Base-by-base conservation (phyloP, 2,888 invertebrate genomes). In the Anaspis maculata region DNA sequence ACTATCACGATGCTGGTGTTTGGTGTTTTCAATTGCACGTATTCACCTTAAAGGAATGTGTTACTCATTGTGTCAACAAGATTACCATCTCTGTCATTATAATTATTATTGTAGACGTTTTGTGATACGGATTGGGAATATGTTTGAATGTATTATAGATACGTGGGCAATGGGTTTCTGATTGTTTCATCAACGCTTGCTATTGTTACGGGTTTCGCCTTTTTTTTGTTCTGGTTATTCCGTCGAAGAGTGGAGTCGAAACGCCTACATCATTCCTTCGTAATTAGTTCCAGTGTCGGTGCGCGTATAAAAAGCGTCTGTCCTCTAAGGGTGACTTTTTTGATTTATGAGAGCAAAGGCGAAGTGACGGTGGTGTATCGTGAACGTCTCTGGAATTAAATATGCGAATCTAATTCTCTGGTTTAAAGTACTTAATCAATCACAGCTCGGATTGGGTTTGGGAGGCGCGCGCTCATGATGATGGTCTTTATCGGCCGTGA, bases 341-440 rank as follows among this genome's bases (percentile, higher is more conserved):
- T 64, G 63, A 64, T 64, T 64, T 64, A 64, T 62, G 61, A 54
- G 52, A 41, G 48, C 46, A 41, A 52, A 51, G 51, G 53, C 39
- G 49, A 59, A 57, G 58, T 57, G 60, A 57, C 56, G 53, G 48
- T 48, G 54, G 51, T 46, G 40, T 41, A 24, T 24, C 24, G 49
- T 43, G 50, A 44, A 47, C 42, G 46, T 49, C 49, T 49, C 48
- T 43, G 51, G 58, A 61, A 63, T 63, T 62, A 64, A 62, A 62
- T 62, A 62, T 62, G 62, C 62, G 62, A 61, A 59, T 61, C 58
- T 59, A 61, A 62, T 62, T 61, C 57, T 49, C 51, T 54, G 58
- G 61, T 55, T 57, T 59, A 57, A 58, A 60, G 57, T 54, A 57
- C 57, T 62, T 62, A 62, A 64, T 64, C 64, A 64, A 64, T 64